Base-by-base conservation (phyloP, 92 coral and sea anemone species). In the Diadumene lineata region DNA sequence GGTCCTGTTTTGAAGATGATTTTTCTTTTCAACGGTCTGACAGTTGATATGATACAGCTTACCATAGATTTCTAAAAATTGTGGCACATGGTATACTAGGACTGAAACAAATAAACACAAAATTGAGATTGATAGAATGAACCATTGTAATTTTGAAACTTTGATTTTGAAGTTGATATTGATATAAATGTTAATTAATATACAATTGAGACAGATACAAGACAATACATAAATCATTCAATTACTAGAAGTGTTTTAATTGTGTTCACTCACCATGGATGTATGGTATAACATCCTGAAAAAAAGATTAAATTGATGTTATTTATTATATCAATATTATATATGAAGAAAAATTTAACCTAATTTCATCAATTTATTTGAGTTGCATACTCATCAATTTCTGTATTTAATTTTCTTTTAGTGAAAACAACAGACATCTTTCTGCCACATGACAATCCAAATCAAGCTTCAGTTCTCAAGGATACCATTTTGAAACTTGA, bases 1-100 rank as follows among this genome's bases (percentile, higher is more conserved):
- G 19, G 70, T 34, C 46, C 62, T 71, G 62, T 73, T 63, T 50
- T 84, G 88, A 76, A 64, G 33, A 55, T 78, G 88, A 23, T 84
- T 79, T 64, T 84, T 84, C 64, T 81, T 84, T 46, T 84, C 84
- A 28, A 84, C 80, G 4, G 84, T 70, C 67, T 84, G 88, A 62
- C 84, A 78, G 58, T 84, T 84, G 9, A 84, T 78, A 56, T 73
- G 76, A 56, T 29, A 43, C 0, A 78, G 18, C 27, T 68, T 65
- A 18, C 71, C 56, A 58, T 65, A 56, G 43, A 38, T 55, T 16
- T 28, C 84, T 60, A 84, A 31, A 53, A 84, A 84, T 65, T 84
- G 84, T 29, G 88, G 84, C 31, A 79, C 74, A 55, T 78, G 88
- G 56, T 84, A 84, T 26, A 84, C 68, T 21, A 78, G 38, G 19